Evolutionary conservation across 2,797 vertebrate species (phyloP), one percentile per base, ranked within the genome.

Genomic region (Siniperca obscura): DNA sequence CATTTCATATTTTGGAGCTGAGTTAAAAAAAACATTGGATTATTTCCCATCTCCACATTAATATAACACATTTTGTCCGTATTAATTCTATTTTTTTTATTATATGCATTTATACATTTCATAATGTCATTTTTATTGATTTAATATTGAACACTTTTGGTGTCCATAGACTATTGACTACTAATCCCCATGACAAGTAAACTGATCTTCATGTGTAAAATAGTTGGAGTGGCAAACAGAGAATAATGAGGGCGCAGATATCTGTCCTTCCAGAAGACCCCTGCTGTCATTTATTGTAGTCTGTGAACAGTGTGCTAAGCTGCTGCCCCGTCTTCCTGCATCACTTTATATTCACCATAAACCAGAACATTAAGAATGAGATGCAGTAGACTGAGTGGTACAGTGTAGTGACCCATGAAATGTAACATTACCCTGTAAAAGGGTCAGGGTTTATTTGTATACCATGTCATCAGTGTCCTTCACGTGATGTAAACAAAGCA

Each of bases 291-390:
- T 83, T 82, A 70, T 46, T 68, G 67, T 65, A 22, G 66, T 56
- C 17, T 86, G 77, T 87, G 76, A 81, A 80, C 78, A 64, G 65
- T 59, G 67, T 38, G 56, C 52, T 70, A 70, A 90, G 75, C 71
- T 69, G 60, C 83, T 62, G 71, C 34, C 17, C 80, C 53, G 56
- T 82, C 80, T 57, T 21, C 10, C 71, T 80, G 66, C 75, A 87
- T 75, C 67, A 65, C 70, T 62, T 71, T 62, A 82, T 80, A 52
- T 53, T 70, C 60, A 44, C 65, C 67, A 70, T 76, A 52, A 80
- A 79, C 46, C 68, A 65, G 10, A 71, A 25, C 59, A 80, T 46
- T 52, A n/a, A 44, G 73, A 42, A 48, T 64, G 78, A 73, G 40
- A 64, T 44, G 48, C 55, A 67, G 81, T 55, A 55, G 44, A 44